These are phyloP conservation scores for Andrena marginata DNA, from an alignment of 2,888 invertebrate species.

Conservation along the genomic window DNA sequence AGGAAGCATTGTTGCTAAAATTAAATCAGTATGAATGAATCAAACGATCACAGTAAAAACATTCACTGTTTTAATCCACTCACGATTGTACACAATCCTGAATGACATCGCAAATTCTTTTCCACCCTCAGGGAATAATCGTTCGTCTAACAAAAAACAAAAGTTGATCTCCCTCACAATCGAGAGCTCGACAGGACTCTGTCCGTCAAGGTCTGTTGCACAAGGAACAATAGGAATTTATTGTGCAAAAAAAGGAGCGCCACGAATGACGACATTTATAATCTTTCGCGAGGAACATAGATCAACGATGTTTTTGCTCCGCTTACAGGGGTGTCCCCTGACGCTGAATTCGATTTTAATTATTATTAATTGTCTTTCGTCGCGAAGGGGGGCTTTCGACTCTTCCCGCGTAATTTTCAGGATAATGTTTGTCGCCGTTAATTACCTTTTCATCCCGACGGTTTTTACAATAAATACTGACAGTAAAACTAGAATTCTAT, in stretches of 20 bases:
- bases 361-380: constrained; percentile 77
- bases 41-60: not conserved
- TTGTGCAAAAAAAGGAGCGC: constrained; percentile 55
- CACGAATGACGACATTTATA: constrained; percentile 76
- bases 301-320: constrained; percentile 83
- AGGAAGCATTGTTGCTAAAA: too few relatives aligned
- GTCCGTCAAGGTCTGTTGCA: constrained; percentile 64
- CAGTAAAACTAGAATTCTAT: not conserved
- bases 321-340: constrained; percentile 77
- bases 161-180: constrained; percentile 41
- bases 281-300: constrained; percentile 77
- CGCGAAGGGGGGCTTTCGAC: constrained; percentile 20
- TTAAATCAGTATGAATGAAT: too few relatives aligned
- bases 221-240: constrained; percentile 69
- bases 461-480: not conserved
- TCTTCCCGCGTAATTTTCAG: constrained; percentile 4
- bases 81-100: not conserved
- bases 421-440: constrained; percentile 19
- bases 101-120: constrained; percentile 27
- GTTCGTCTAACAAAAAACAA: constrained; percentile 38
- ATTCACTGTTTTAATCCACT: not conserved
- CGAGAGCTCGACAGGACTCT: constrained; percentile 51
- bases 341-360: constrained; percentile 79
- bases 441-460: constrained; percentile 5
- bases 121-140: constrained; percentile 11